phyloP scores from a whole-genome alignment of 2,797 vertebrate species.

The Catharus ustulatus region DNA sequence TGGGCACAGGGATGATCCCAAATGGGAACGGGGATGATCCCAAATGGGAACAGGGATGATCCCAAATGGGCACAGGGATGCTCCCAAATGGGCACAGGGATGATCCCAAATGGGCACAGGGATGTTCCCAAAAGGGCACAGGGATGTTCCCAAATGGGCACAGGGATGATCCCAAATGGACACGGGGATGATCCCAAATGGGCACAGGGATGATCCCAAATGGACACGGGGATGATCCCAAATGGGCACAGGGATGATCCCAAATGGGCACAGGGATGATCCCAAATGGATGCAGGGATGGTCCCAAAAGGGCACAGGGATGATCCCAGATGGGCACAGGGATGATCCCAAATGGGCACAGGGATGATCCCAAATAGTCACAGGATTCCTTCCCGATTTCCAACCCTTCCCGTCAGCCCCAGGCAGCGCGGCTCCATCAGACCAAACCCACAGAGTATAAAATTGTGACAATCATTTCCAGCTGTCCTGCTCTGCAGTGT shows the following conservation, averaged over 20 bases:
- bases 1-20: rapidly evolving
- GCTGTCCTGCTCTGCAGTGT: not conserved
- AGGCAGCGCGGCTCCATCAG: not conserved
- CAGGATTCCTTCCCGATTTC: not conserved
- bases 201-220: no score
- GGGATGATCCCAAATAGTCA: not conserved
- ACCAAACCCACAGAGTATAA: not conserved
- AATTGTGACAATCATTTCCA: rapidly evolving
- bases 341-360: rapidly evolving
- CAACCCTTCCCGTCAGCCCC: rapidly evolving
- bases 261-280: no score
- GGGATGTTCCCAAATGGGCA: not conserved
- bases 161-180: no score
- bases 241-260: no score
- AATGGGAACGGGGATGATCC: rapidly evolving
- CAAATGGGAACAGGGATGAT: rapidly evolving
- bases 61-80: not conserved
- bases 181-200: no score
- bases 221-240: no score
- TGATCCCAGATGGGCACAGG: no score
- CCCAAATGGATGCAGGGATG: no score
- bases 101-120: not conserved
- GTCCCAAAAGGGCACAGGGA: no score
- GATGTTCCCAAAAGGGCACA: not conserved
- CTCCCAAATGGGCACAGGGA: not conserved